A percentile compares a stretch with the other conserved stretches of the same genome.
phyloP scores from a whole-genome alignment of 2,888 invertebrate species.

The Stenchaetothrips biformis region DNA sequence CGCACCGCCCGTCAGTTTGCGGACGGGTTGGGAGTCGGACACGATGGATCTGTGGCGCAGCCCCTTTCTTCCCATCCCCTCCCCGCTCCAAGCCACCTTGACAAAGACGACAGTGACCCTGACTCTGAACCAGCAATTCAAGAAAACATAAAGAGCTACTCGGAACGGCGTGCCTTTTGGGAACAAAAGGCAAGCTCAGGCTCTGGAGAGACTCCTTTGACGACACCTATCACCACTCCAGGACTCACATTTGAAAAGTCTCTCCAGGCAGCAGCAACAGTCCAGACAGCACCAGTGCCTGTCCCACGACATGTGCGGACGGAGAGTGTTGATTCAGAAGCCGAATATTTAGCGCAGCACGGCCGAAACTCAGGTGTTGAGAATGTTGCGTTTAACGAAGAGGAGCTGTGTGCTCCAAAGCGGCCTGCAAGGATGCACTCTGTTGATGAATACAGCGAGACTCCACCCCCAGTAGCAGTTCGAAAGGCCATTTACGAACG shows the following conservation, averaged over 20 bases:
- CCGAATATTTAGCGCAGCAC: conserved; percentile 40
- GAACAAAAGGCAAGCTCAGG: not conserved
- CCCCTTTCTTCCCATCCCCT: not conserved
- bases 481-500: conserved; percentile 48
- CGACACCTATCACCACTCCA: not conserved
- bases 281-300: conserved; percentile 26
- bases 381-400: conserved; percentile 45
- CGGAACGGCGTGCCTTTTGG: not conserved
- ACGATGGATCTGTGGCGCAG: not conserved
- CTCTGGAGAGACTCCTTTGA: not conserved
- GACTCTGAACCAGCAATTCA: conserved; percentile 8
- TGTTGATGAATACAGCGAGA: conserved; percentile 25
- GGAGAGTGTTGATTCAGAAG: conserved; percentile 39
- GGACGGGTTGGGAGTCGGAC: conserved; percentile 8
- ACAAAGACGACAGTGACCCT: not conserved
- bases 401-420: conserved; percentile 31
- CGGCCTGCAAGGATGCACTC: not conserved
- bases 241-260: not conserved
- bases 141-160: conserved; percentile 1
- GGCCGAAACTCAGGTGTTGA: conserved; percentile 44
- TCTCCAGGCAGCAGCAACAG: not conserved
- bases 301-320: not conserved
- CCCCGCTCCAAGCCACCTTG: not conserved
- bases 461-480: conserved; percentile 31
- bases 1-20: conserved; percentile 6